phyloP scores from a whole-genome alignment of 2,113 vertebrate genomes.

The Choloepus hoffmanni region DNA sequence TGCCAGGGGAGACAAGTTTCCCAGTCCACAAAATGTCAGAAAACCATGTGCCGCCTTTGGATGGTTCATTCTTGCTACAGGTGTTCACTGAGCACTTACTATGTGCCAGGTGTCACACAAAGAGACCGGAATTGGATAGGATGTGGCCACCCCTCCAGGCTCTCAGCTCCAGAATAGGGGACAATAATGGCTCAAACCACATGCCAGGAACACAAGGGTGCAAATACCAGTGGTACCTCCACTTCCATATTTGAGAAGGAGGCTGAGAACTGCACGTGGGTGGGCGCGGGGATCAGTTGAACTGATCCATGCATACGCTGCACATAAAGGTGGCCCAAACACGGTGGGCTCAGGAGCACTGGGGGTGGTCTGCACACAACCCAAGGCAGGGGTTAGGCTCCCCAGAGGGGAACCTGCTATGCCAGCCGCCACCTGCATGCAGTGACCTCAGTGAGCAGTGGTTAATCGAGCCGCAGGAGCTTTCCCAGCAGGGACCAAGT shows the following conservation, averaged over 20 bases:
- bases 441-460: background rate
- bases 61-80: conserved; percentile 18
- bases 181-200: background rate
- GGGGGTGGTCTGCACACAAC: accelerated
- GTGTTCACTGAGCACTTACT: background rate
- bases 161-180: background rate
- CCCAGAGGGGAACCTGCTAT: background rate
- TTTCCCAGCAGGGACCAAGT: background rate
- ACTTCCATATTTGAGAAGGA: background rate
- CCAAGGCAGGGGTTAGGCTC: background rate
- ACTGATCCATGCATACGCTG: accelerated
- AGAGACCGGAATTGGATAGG: background rate
- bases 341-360: accelerated
- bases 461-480: accelerated
- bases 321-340: accelerated
- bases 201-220: background rate
- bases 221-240: background rate
- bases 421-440: background rate
- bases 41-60: background rate
- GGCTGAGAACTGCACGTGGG: background rate
- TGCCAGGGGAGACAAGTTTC: background rate
- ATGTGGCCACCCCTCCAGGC: background rate
- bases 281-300: too few species aligned
- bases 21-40: background rate
- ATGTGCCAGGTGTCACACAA: background rate